Conservation (phyloP, 2,888 invertebrate genomes). For the Hirudinaria manillensis region DNA sequence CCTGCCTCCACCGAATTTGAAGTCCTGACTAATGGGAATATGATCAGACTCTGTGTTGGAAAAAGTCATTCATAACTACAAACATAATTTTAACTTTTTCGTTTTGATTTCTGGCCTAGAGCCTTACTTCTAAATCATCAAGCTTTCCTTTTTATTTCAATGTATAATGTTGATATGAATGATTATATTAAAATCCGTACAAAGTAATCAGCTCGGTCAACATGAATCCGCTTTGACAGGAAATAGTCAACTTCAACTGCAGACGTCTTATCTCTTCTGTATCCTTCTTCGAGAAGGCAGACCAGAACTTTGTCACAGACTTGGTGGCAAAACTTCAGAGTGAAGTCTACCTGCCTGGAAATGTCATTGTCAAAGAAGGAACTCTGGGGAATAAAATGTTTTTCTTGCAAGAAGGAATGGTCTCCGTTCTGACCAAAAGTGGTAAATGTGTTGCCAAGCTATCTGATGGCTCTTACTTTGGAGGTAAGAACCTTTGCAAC, state of each 20-base stretch:
- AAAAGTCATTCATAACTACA: too few relatives aligned
- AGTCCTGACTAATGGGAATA: too few relatives aligned
- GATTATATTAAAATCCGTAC: too few relatives aligned
- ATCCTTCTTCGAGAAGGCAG: slow-evolving; percentile 96
- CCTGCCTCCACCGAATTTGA: too few relatives aligned
- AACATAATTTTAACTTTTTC: too few relatives aligned
- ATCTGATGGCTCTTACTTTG: slow-evolving; percentile 28
- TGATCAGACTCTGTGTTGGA: too few relatives aligned
- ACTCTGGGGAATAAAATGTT: slow-evolving; percentile 28
- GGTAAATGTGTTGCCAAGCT: slow-evolving; percentile 29
- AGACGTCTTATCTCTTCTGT: slow-evolving; percentile 94
- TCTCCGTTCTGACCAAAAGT: slow-evolving; percentile 25
- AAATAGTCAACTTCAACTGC: slow-evolving; percentile 97
- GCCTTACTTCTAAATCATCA: too few relatives aligned
- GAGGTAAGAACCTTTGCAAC: not conserved
- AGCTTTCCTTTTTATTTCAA: too few relatives aligned
- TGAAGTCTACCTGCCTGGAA: slow-evolving; percentile 28
- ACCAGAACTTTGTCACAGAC: slow-evolving; percentile 94
- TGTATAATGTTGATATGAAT: too few relatives aligned
- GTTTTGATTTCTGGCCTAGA: too few relatives aligned
- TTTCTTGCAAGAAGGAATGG: slow-evolving; percentile 28
- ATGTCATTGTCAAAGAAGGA: slow-evolving; percentile 27
- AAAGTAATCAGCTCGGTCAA: too few relatives aligned
- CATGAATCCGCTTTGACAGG: slow-evolving; percentile 56
- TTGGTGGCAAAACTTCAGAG: slow-evolving; percentile 63